These are phyloP conservation scores for Hydropsyche tenuis DNA, from an alignment of 1,140 invertebrate genomes.

Conservation along the genomic window DNA sequence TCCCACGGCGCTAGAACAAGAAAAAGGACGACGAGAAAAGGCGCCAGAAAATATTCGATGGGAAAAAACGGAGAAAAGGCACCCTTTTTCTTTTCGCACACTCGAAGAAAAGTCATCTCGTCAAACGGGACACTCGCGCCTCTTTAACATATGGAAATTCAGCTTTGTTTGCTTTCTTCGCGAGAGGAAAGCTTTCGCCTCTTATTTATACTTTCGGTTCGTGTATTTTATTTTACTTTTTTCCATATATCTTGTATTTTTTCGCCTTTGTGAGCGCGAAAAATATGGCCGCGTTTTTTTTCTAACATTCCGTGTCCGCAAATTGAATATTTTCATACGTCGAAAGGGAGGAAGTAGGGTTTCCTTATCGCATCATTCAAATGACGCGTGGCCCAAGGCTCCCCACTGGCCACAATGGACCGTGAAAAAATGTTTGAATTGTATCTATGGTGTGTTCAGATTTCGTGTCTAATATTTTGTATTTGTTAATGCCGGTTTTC, in stretches of 20 bases:
- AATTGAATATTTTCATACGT: slow-evolving; percentile 46
- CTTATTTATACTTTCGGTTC: no score
- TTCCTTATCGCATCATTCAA: slow-evolving; percentile 22
- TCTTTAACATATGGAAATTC: slow-evolving; percentile 50
- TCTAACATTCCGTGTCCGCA: slow-evolving; percentile 35
- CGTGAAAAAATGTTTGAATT: no score
- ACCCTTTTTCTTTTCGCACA: background rate
- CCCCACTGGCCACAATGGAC: no score
- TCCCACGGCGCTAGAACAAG: slow-evolving; percentile 9
- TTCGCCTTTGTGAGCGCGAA: no score
- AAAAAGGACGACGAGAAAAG: background rate
- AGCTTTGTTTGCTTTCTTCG: slow-evolving; percentile 49
- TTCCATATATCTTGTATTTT: no score
- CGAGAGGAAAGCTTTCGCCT: background rate
- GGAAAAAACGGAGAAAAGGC: background rate
- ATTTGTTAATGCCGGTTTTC: no score
- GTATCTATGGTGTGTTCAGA: no score
- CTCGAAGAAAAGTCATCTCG: slow-evolving; percentile 46
- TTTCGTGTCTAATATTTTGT: no score
- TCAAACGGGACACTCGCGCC: slow-evolving; percentile 41
- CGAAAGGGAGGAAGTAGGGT: background rate
- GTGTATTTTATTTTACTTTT: no score
- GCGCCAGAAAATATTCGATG: background rate
- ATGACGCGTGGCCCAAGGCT: no score
- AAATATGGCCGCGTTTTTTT: background rate